Conservation (phyloP, 2,888 invertebrate genomes). For the Drosophila sordidula region DNA sequence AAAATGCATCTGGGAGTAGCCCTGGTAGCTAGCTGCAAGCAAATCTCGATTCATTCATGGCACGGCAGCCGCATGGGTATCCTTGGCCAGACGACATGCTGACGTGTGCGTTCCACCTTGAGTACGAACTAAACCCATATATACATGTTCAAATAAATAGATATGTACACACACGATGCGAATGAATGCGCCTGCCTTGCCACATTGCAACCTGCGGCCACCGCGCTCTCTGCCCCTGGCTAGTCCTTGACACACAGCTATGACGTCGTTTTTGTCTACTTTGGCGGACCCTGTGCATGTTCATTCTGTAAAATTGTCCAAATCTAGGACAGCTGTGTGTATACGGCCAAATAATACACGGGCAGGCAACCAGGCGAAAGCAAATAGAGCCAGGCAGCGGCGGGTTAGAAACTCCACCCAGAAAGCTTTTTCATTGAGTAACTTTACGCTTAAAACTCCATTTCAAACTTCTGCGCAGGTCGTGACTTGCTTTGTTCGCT, state of each 20-base stretch:
- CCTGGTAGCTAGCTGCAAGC: constrained; percentile 25
- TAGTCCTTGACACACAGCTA: constrained; percentile 71
- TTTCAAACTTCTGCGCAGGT: constrained; percentile 72
- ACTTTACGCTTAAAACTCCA: constrained; percentile 65
- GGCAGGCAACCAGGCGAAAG: constrained; percentile 5
- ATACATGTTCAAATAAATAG: constrained; percentile 5
- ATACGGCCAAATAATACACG: constrained; percentile 22
- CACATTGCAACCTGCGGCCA: constrained; percentile 34
- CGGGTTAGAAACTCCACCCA: constrained; percentile 39
- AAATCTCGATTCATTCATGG: constrained; percentile 62
- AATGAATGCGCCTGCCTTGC: constrained; percentile 29
- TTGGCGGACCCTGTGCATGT: constrained; percentile 33
- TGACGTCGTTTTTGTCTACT: constrained; percentile 63
- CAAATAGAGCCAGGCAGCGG: constrained; percentile 13
- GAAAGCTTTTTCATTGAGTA: constrained; percentile 75
- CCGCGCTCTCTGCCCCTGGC: constrained; percentile 13
- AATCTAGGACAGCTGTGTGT: constrained; percentile 73
- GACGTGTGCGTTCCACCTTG: constrained; percentile 64
- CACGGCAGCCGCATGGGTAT: constrained; percentile 43
- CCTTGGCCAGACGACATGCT: constrained; percentile 63
- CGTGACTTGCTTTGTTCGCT: constrained; percentile 53
- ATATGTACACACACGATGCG: constrained; percentile 8
- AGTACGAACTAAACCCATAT: constrained; percentile 22
- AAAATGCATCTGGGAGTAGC: constrained; percentile 7
- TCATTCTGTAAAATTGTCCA: constrained; percentile 73